Conservation (phyloP, 2,113 vertebrate species). For the Xenopus borealis region DNA sequence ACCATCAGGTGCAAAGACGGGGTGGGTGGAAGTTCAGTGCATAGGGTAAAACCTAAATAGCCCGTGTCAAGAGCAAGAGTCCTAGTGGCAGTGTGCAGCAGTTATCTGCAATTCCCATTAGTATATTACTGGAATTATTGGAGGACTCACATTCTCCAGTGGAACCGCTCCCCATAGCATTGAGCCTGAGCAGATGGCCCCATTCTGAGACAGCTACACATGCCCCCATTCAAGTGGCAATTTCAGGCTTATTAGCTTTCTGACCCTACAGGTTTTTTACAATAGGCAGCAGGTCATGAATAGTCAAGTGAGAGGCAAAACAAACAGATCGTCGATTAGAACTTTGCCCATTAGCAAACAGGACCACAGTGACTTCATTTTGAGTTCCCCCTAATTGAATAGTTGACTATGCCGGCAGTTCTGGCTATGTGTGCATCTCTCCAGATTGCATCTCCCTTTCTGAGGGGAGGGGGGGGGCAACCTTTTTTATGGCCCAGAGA, state of each 20-base stretch:
- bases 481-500: constrained; percentile 12
- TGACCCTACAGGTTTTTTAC: neutral
- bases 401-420: too few relatives aligned
- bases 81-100: too few relatives aligned
- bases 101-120: neutral
- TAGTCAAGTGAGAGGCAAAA: neutral
- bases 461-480: neutral
- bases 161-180: neutral
- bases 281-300: neutral
- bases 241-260: constrained; percentile 11
- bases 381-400: too few relatives aligned
- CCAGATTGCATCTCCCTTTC: constrained; percentile 9
- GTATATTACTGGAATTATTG: neutral
- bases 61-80: too few relatives aligned
- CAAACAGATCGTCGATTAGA: neutral
- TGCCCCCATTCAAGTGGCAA: neutral
- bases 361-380: neutral
- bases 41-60: too few relatives aligned
- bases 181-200: neutral
- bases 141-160: neutral
- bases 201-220: neutral
- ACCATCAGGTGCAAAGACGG: too few relatives aligned
- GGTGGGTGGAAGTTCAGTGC: too few relatives aligned
- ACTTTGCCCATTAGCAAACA: neutral
- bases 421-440: neutral